Evolutionary conservation across 2,888 invertebrate genomes (phyloP), one percentile per base, ranked within the genome.

Genomic region (Amorpha juglandis): DNA sequence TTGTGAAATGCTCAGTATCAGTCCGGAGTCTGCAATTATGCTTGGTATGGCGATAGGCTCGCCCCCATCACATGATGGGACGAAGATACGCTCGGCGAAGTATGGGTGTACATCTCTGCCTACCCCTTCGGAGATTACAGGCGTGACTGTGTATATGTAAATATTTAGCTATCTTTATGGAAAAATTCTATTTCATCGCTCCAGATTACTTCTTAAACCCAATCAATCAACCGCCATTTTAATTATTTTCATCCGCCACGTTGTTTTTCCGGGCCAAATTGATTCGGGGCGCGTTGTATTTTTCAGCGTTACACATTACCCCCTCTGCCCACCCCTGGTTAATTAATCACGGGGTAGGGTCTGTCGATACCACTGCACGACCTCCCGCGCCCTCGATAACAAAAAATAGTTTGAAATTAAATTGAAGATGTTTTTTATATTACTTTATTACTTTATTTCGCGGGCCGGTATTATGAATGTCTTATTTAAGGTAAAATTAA

Each of bases 331-430:
- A 73, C 73, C 72, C 62, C 64, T 69, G 75, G 74, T 82, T 87
- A 88, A 88, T 88, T 88, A 87, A 88, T 88, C 88, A 87, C 84
- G 67, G 74, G 72, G 72, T 73, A 78, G 73, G 71, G 74, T 70
- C 82, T 87, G 87, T 86, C 86, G 85, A 86, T 86, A 82, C 75
- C 87, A 86, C 72, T 63, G 64, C 71, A 63, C 38, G 33, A 47
- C 55, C 66, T 65, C 48, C 67, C 64, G 55, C 38, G 55, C 35
- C 42, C 48, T 16, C 53, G 9, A 16, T 11, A 21, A 19, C 55
- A 58, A 38, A 58, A 58, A 42, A 58, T 58, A 58, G 58, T 63
- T 51, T 48, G 14, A 38, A 19, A 58, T 58, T 58, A 58, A 19
- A 38, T 35, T 58, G 58, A 12, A 58, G 58, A 58, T 55, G 35